Percentiles rank a stretch among this genome's conserved stretches.
phyloP scores from a whole-genome alignment of 92 coral and sea anemone species.

The Zoanthus sansibaricus region DNA sequence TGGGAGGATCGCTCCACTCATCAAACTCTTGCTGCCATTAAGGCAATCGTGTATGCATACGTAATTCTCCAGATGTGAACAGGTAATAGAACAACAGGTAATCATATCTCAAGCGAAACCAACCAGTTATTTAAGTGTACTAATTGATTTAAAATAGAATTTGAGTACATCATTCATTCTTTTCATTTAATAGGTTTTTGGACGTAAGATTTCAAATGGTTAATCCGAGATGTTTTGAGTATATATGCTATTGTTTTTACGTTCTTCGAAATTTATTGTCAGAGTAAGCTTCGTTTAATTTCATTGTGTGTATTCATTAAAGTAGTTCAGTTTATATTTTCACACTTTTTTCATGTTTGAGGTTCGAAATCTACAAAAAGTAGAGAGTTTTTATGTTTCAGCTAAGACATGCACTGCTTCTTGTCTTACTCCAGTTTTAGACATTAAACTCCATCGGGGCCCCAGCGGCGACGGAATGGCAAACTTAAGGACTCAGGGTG shows the following conservation, averaged over 20 bases:
- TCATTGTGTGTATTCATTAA: too few relatives aligned
- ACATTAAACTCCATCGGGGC: not conserved
- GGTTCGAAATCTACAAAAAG: not conserved
- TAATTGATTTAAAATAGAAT: too few relatives aligned
- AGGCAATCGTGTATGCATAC: conserved; percentile 67
- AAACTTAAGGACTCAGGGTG: not conserved
- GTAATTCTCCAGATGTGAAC: conserved; percentile 56
- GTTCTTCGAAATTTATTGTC: too few relatives aligned
- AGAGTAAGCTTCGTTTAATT: too few relatives aligned
- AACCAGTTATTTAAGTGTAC: not conserved
- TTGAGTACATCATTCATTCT: too few relatives aligned
- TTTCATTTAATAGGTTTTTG: too few relatives aligned
- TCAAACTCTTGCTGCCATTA: not conserved
- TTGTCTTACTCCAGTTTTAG: not conserved
- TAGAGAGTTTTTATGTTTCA: not conserved
- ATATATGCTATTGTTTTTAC: too few relatives aligned
- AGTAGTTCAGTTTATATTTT: too few relatives aligned
- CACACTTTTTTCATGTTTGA: too few relatives aligned
- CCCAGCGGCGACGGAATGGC: not conserved
- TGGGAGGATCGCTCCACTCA: conserved; percentile 4
- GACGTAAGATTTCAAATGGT: too few relatives aligned
- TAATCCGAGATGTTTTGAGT: too few relatives aligned
- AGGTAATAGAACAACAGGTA: conserved; percentile 21
- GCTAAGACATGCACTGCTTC: not conserved
- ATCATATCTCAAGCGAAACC: not conserved